phyloP scores from a whole-genome alignment of 1,140 invertebrate species.

The Ladona fulva region DNA sequence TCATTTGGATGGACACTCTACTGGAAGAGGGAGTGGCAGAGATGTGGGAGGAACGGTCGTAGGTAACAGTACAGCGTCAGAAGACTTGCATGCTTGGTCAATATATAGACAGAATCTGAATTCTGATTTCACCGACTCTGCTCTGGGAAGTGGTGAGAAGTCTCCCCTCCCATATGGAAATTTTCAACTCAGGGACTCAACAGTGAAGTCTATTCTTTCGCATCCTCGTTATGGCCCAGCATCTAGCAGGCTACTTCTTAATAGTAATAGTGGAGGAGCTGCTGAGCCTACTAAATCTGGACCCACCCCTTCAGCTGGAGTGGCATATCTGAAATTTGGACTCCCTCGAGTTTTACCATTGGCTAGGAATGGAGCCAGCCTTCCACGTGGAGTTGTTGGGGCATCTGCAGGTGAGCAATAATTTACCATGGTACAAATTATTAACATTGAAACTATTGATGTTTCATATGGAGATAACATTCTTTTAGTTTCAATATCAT shows the following conservation, averaged over 20 bases:
- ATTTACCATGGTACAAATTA: too few relatives aligned
- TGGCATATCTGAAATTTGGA: constrained; percentile 76
- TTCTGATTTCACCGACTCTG: constrained; percentile 89
- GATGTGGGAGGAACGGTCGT: not conserved
- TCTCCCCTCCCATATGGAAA: constrained; percentile 85
- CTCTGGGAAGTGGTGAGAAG: constrained; percentile 80
- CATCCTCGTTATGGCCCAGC: constrained; percentile 82
- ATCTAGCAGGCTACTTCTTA: constrained; percentile 30
- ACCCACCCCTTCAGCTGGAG: constrained; percentile 46
- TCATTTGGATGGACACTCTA: not conserved
- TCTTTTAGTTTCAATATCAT: too few relatives aligned
- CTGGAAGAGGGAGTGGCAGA: not conserved
- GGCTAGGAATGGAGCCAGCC: constrained; percentile 50
- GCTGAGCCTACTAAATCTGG: constrained; percentile 34
- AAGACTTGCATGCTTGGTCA: constrained; percentile 91
- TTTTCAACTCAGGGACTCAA: constrained; percentile 84
- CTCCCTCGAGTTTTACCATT: constrained; percentile 82
- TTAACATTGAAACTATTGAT: too few relatives aligned
- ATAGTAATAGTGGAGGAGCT: not conserved
- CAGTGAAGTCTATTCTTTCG: constrained; percentile 82
- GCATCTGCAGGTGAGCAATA: not conserved
- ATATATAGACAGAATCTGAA: constrained; percentile 94
- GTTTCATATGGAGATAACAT: too few relatives aligned
- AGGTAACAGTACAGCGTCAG: constrained; percentile 43
- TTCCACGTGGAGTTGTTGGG: constrained; percentile 34